Evolutionary conservation across 2,797 vertebrate species (phyloP).

Genomic region (Spinus olivaceus): DNA sequence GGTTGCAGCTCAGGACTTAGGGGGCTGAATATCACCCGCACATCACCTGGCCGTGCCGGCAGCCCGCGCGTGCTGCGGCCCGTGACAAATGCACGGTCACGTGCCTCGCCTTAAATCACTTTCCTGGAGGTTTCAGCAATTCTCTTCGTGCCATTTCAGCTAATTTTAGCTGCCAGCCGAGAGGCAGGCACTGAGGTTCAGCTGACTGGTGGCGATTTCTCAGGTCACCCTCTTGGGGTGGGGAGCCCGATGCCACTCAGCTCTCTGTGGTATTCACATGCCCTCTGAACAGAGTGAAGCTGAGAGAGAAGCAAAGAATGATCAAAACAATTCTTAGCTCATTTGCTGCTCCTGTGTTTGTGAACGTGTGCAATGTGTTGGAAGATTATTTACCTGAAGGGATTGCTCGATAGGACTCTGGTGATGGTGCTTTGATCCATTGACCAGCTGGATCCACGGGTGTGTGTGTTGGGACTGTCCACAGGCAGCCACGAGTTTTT

Average conservation of each 20-base stretch:
- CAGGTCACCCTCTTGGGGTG: slow-evolving; percentile 21
- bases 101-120: slow-evolving; percentile 22
- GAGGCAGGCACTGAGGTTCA: neutral
- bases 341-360: neutral
- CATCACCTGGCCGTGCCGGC: neutral
- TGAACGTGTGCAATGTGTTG: neutral
- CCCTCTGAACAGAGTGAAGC: neutral
- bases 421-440: neutral
- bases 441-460: neutral
- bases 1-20: neutral
- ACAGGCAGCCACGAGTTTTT: neutral
- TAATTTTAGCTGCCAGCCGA: slow-evolving; percentile 47
- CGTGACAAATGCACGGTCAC: slow-evolving; percentile 37
- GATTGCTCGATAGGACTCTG: neutral
- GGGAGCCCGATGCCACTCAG: neutral
- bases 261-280: neutral
- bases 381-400: neutral
- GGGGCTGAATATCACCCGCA: fast-evolving
- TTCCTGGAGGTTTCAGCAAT: slow-evolving; percentile 42
- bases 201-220: slow-evolving; percentile 43
- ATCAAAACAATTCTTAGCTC: neutral
- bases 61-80: neutral
- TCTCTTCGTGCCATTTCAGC: slow-evolving; percentile 48
- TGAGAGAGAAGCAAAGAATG: neutral
- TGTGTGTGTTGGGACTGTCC: neutral